Base-by-base conservation (phyloP, 2,113 vertebrate genomes). In the Larimichthys crocea region DNA sequence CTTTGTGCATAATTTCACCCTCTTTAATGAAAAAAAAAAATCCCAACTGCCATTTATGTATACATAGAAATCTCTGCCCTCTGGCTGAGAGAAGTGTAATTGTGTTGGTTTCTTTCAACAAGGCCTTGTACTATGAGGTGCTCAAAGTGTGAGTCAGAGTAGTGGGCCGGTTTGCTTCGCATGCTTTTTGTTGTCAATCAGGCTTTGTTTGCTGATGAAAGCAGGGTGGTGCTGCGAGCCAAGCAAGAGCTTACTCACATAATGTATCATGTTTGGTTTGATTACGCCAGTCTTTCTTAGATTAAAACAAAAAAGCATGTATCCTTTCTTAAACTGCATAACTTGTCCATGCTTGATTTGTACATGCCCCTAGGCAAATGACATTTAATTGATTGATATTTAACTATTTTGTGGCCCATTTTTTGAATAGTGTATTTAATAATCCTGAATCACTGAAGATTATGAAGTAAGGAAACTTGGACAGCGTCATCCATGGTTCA, bases 1-100 rank as follows among this genome's bases (percentile, higher is more conserved):
- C 87, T 95, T 94, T 94, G 90, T 94, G 94, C 92, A 95, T 95
- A 95, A 94, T 93, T 94, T 92, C 78, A 80, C 35, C 79, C 77
- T 86, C 60, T 93, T 94, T 94, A 94, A 94, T 94, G 83, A 91
- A 93, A 88, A 90, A 81, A 91, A 91, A 89, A 78, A 87, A 87
- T 90, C 86, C 86, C 90, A 89, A 92, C 74, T 88, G 89, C 83
- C 87, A 91, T 86, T 91, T 91, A 86, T 90, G 89, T 91, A 88
- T 88, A 93, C 88, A 88, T 65, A 88, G 78, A 92, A 86, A 88
- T 86, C 31, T 72, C 76, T 91, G 86, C 87, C 92, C 92, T 88
- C 83, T 94, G 92, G 93, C 89, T 90, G 84, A 86, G 75, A 79
- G 85, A 77, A 74, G 80, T 80, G 66, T 85, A 91, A 92, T 86